Evolutionary conservation across 2,113 vertebrate genomes (phyloP).

Genomic region (Eulemur rufifrons): DNA sequence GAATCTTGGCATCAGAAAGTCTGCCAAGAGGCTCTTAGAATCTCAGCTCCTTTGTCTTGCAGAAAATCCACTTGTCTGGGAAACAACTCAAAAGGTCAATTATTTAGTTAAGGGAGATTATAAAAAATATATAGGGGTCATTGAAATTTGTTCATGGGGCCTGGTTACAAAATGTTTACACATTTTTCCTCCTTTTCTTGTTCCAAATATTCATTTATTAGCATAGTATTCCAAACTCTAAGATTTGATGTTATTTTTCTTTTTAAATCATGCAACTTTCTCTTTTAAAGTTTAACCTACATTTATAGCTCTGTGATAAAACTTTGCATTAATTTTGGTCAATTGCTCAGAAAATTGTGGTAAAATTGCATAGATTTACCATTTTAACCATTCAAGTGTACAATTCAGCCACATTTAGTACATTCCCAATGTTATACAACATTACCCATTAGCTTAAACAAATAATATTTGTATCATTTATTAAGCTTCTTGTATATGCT

Average conservation of each 20-base stretch:
- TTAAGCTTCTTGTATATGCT: background rate
- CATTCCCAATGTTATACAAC: background rate
- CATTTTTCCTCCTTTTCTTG: background rate
- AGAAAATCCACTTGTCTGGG: too few relatives aligned
- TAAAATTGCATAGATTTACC: background rate
- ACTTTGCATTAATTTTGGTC: background rate
- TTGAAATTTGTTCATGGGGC: too few relatives aligned
- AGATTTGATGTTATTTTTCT: background rate
- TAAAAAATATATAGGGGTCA: too few relatives aligned
- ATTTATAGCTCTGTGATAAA: background rate
- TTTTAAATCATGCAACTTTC: background rate
- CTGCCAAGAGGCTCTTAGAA: too few relatives aligned
- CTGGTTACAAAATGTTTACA: background rate
- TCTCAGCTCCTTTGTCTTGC: too few relatives aligned
- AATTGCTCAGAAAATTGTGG: background rate
- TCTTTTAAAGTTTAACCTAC: background rate
- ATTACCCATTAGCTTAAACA: background rate
- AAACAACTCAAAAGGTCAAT: too few relatives aligned
- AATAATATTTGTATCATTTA: background rate
- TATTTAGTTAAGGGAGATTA: too few relatives aligned
- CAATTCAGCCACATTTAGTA: background rate
- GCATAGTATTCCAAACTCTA: background rate
- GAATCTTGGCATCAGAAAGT: too few relatives aligned
- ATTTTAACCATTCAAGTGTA: background rate
- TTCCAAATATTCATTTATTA: conserved; percentile 4